phyloP scores from a whole-genome alignment of 2,888 invertebrate species.

The Dichetophora obliterata region DNA sequence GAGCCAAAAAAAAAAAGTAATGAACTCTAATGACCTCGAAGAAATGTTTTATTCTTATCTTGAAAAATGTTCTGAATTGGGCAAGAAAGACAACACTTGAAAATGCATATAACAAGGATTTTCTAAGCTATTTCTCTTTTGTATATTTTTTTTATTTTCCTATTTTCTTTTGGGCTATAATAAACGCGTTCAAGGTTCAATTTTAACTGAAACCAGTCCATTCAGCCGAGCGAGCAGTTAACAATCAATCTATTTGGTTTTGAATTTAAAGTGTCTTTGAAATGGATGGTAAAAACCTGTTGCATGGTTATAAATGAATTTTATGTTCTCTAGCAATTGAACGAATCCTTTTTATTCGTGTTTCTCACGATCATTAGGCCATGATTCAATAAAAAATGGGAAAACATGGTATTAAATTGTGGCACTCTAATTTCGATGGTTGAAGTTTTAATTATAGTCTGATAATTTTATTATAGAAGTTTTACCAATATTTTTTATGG shows the following conservation, averaged over 20 bases:
- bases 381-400: too few relatives aligned
- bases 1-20: too few relatives aligned
- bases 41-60: background rate
- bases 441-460: background rate
- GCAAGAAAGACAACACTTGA: background rate
- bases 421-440: background rate
- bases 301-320: background rate
- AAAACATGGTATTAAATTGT: background rate
- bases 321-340: background rate
- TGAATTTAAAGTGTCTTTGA: too few relatives aligned
- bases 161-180: background rate
- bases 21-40: background rate
- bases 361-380: background rate
- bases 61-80: background rate
- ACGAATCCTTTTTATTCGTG: background rate
- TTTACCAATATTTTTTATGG: background rate
- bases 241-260: background rate
- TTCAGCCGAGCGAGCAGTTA: slow-evolving; percentile 5
- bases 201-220: background rate
- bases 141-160: too few relatives aligned
- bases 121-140: too few relatives aligned
- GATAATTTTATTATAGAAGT: background rate
- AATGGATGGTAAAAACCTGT: background rate
- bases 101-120: too few relatives aligned
- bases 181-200: background rate